Evolutionary conservation across 2,797 vertebrate genomes (phyloP).

Genomic region (Meda fulgida): DNA sequence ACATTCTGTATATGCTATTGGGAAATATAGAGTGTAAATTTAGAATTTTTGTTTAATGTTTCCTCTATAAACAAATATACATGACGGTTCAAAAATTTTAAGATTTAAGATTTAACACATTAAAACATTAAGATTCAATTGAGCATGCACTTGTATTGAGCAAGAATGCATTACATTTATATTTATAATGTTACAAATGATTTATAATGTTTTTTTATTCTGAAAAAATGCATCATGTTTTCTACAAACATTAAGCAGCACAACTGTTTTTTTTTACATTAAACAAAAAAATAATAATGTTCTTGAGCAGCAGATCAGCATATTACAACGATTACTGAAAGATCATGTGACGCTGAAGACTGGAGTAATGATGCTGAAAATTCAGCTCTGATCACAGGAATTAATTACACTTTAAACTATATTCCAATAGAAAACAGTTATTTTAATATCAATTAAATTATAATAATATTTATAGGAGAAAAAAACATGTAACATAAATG

Average conservation of each 20-base stretch:
- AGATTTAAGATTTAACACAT: no score
- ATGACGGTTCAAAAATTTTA: fast-evolving
- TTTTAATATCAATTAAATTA: no score
- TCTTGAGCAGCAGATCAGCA: neutral
- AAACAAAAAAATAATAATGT: neutral
- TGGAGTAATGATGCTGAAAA: neutral
- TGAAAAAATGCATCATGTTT: neutral
- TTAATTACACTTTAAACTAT: neutral
- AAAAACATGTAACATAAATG: no score
- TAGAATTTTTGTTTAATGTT: neutral
- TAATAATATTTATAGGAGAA: no score
- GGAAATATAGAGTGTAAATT: neutral
- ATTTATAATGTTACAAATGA: neutral
- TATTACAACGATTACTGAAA: neutral
- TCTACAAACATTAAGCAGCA: neutral
- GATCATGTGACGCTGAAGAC: neutral
- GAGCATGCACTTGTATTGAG: neutral
- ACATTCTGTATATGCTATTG: neutral
- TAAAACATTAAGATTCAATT: neutral
- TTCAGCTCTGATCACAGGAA: neutral
- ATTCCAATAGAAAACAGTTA: no score
- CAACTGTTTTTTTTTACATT: neutral
- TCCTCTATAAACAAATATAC: neutral
- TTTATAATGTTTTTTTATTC: neutral
- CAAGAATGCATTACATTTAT: neutral